A percentile compares a stretch with the other conserved stretches of the same genome.
Evolutionary conservation across 1,140 invertebrate species (phyloP).

Genomic region (Heliconius nattereri): DNA sequence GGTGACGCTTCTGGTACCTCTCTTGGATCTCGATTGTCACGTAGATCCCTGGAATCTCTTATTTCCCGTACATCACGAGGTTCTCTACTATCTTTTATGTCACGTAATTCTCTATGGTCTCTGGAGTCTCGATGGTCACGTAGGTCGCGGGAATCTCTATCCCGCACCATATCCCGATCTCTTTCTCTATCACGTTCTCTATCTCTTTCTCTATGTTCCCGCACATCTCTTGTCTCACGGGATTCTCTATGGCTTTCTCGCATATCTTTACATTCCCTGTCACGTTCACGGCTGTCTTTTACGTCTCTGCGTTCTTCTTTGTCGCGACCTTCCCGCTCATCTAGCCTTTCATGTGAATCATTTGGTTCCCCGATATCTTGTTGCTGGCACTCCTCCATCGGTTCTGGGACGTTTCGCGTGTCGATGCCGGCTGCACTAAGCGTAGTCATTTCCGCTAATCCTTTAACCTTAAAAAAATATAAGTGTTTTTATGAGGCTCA

Average conservation of each 20-base stretch:
- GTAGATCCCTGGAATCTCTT: slow-evolving; percentile 59
- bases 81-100: slow-evolving; percentile 60
- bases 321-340: slow-evolving; percentile 58
- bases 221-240: slow-evolving; percentile 55
- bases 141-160: slow-evolving; percentile 53
- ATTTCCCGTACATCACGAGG: slow-evolving; percentile 57
- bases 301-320: slow-evolving; percentile 66
- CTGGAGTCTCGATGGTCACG: slow-evolving; percentile 56
- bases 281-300: slow-evolving; percentile 63
- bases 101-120: slow-evolving; percentile 55
- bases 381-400: slow-evolving; percentile 74
- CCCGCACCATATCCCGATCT: slow-evolving; percentile 54
- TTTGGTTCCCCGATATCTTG: slow-evolving; percentile 62
- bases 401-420: slow-evolving; percentile 71
- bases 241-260: slow-evolving; percentile 62
- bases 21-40: slow-evolving; percentile 58
- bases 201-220: slow-evolving; percentile 59
- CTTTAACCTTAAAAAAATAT: slow-evolving; percentile 85
- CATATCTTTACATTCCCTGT: slow-evolving; percentile 64
- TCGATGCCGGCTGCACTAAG: slow-evolving; percentile 83
- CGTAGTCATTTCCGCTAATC: slow-evolving; percentile 94
- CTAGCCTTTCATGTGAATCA: slow-evolving; percentile 61
- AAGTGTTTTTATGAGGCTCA: background rate
- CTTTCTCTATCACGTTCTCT: slow-evolving; percentile 56
- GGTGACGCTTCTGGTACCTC: slow-evolving; percentile 74